Conservation (phyloP, 1,140 invertebrate genomes). For the Anoplolepis gracilipes region DNA sequence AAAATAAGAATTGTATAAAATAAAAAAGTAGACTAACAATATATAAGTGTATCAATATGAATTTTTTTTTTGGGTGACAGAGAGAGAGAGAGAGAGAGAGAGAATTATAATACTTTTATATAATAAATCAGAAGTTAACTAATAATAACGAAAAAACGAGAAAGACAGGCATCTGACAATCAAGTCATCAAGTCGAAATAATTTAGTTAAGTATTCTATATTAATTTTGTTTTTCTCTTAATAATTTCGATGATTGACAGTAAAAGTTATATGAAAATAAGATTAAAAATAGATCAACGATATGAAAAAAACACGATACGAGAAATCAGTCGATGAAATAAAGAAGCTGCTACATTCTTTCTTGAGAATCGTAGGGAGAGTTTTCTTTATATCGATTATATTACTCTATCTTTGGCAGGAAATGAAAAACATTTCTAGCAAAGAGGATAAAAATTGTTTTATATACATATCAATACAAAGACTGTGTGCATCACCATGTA, state of each 20-base stretch:
- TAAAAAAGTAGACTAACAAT: too few relatives aligned
- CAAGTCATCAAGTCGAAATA: not conserved
- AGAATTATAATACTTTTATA: not conserved
- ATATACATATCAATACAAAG: conserved; percentile 79
- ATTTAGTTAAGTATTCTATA: not conserved
- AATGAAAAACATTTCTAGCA: conserved; percentile 79
- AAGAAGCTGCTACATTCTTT: not conserved
- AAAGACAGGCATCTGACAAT: not conserved
- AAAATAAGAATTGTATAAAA: not conserved
- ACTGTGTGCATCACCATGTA: conserved; percentile 63
- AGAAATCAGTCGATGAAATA: conserved; percentile 27
- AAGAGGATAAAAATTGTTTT: conserved; percentile 77
- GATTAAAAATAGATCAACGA: not conserved
- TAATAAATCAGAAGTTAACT: not conserved
- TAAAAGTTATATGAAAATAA: not conserved
- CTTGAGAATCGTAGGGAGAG: not conserved
- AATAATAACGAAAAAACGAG: too few relatives aligned
- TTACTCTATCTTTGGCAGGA: conserved; percentile 72
- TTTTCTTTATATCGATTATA: conserved; percentile 63
- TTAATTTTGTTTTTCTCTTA: not conserved
- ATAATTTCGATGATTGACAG: not conserved
- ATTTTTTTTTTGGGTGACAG: not conserved
- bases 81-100: too few relatives aligned
- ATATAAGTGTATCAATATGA: not conserved
- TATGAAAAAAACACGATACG: not conserved